Conservation (phyloP, 1,140 invertebrate species). For the Liolophura sinensis region DNA sequence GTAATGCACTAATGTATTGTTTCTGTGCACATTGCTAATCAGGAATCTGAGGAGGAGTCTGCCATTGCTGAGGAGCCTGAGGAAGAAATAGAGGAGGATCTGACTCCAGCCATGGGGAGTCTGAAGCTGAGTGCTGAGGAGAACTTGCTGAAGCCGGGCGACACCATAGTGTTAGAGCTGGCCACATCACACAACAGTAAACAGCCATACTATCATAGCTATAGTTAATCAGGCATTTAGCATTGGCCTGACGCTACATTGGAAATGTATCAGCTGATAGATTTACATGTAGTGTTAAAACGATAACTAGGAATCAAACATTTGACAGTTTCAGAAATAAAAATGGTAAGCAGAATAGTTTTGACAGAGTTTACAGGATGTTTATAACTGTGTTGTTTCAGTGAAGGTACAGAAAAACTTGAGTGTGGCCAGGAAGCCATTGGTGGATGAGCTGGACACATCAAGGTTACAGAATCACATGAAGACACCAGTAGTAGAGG, state of each 20-base stretch:
- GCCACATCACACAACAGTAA: slow-evolving; percentile 15
- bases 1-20: no score
- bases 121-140: slow-evolving; percentile 13
- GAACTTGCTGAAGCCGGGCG: slow-evolving; percentile 30
- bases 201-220: neutral
- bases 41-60: slow-evolving; percentile 27
- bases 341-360: no score
- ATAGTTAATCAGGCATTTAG: neutral
- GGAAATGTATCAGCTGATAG: no score
- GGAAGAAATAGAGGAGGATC: slow-evolving; percentile 38
- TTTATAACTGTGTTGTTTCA: slow-evolving; percentile 2
- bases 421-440: slow-evolving; percentile 23
- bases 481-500: no score
- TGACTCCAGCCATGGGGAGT: slow-evolving; percentile 28
- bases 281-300: no score
- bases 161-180: slow-evolving; percentile 49
- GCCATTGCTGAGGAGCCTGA: slow-evolving; percentile 29
- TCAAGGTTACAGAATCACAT: no score
- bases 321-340: no score
- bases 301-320: no score
- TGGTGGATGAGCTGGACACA: no score
- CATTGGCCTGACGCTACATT: neutral
- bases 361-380: no score
- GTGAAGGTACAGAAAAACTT: slow-evolving; percentile 31
- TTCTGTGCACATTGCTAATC: no score